phyloP scores from a whole-genome alignment of 2,113 vertebrate genomes.

The Semnopithecus entellus region DNA sequence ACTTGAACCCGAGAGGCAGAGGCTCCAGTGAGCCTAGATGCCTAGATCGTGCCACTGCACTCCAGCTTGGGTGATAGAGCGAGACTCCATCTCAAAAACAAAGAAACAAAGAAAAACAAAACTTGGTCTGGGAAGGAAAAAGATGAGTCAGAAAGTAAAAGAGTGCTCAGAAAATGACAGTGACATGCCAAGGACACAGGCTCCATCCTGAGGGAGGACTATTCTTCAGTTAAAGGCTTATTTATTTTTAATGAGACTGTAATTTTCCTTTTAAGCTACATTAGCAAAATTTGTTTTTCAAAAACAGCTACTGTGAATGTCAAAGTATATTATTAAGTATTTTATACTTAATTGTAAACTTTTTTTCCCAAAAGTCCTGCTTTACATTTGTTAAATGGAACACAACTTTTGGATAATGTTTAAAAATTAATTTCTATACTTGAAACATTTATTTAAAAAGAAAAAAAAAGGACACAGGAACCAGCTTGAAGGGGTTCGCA shows the following conservation, averaged over 20 bases:
- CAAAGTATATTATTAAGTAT: slow-evolving; percentile 72
- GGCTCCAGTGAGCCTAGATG: too few species aligned
- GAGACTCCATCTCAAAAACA: too few species aligned
- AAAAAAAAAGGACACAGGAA: neutral
- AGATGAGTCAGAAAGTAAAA: neutral
- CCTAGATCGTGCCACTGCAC: too few species aligned
- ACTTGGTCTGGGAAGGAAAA: neutral
- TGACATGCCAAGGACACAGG: neutral
- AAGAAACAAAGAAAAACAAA: neutral
- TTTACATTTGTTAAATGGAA: slow-evolving; percentile 76
- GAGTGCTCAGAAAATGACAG: neutral
- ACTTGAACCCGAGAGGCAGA: too few species aligned
- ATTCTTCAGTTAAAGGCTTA: neutral
- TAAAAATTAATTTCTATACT: slow-evolving; percentile 79
- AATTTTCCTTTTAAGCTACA: slow-evolving; percentile 67
- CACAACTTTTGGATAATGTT: slow-evolving; percentile 70
- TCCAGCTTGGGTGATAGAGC: rapidly evolving
- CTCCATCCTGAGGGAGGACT: neutral
- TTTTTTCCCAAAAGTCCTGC: slow-evolving; percentile 68
- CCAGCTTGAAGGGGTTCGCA: neutral
- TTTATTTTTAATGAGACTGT: slow-evolving; percentile 62
- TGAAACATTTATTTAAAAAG: slow-evolving; percentile 79
- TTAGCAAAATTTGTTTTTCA: slow-evolving; percentile 75
- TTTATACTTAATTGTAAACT: slow-evolving; percentile 70
- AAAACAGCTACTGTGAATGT: slow-evolving; percentile 71